phyloP scores from a whole-genome alignment of 1,140 invertebrate species.

The Akabosia matsudoensis region DNA sequence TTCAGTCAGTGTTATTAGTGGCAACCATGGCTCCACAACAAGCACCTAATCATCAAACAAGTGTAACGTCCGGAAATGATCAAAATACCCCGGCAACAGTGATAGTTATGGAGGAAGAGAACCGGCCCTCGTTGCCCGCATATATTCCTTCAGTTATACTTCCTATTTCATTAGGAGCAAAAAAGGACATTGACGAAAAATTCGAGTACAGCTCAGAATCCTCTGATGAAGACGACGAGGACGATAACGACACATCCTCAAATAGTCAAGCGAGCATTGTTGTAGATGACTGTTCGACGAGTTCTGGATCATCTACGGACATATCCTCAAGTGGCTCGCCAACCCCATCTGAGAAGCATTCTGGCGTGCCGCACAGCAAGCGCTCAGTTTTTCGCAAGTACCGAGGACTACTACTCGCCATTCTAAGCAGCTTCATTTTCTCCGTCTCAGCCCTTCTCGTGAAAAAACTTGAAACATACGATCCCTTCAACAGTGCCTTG shows the following conservation, averaged over 20 bases:
- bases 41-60: neutral
- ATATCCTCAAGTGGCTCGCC: neutral
- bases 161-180: neutral
- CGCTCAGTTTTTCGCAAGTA: neutral
- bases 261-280: neutral
- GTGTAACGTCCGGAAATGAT: no score
- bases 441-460: neutral
- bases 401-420: constrained; percentile 6
- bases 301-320: neutral
- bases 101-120: neutral
- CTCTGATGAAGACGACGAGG: neutral
- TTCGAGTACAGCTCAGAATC: neutral
- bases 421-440: neutral
- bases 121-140: neutral
- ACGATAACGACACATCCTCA: neutral
- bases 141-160: neutral
- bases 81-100: no score
- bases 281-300: neutral
- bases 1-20: no score
- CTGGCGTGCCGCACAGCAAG: neutral
- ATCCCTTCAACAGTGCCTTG: constrained; percentile 5
- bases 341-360: neutral
- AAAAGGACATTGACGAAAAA: neutral
- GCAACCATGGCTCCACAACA: neutral
- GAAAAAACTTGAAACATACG: constrained; percentile 8